Base-by-base conservation (phyloP, 1,140 invertebrate genomes). In the Brachionus sp. region DNA sequence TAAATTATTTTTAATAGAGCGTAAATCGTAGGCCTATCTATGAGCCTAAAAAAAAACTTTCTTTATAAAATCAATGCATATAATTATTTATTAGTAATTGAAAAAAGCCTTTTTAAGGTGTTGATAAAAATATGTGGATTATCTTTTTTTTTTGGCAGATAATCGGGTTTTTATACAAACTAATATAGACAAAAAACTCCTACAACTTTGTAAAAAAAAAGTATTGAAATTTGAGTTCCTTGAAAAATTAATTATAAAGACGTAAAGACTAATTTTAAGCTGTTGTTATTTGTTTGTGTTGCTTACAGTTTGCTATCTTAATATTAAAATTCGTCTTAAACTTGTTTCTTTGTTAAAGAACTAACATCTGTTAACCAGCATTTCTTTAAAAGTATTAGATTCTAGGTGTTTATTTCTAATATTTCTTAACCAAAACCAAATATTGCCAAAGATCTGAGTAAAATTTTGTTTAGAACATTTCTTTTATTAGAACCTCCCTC, bases 311-410 rank as follows among this genome's bases (percentile, higher is more conserved):
- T 57, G 13, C 50, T 57, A n/a, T 12, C 1, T 13, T 37, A 66
- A 33, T 33, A 25, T 37, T 37, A 66, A 66, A 33, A 66, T 35
- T 66, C 29, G 12, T 23, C 64, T 66, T 33, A 66, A 66, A 66
- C 64, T 37, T 37, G 25, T 33, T 66, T 66, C 64, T 66, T 13
- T 29, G 13, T 66, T 66, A 35, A 66, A 66, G 64, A 66, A n/a
- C 64, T 66, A 66, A 66, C 64, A 66, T 66, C 25, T 66, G 64
- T 66, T 66, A 35, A 66, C 25, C 57, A 64, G 12, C 19, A 23
- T 37, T 33, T 35, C 23, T 57, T 9, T 7, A 13, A 42, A 57
- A 57, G 25, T 33, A 33, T 66, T 66, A 13, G 25, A 33, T 66
- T 66, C 64, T 66, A 66, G 13, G 64, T 66, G 23, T 33, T 66